These are phyloP conservation scores for Rhynchotus rufescens DNA, from an alignment of 2,797 vertebrate genomes.

Conservation along the genomic window DNA sequence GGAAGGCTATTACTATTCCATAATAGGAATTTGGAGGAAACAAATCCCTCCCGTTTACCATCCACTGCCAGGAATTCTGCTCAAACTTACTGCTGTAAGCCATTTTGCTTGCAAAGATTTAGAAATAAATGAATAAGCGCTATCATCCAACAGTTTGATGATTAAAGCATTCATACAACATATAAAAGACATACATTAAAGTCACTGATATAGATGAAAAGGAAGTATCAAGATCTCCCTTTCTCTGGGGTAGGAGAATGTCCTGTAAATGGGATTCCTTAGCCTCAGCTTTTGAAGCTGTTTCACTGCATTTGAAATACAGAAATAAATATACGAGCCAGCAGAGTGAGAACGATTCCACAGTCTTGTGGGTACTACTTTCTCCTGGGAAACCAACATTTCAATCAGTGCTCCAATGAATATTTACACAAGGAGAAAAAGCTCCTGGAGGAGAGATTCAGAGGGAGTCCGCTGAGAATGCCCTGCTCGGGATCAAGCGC, in stretches of 20 bases:
- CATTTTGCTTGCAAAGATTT: background rate
- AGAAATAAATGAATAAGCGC: background rate
- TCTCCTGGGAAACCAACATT: conserved; percentile 40
- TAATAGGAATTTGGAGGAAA: background rate
- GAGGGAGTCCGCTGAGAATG: conserved; percentile 10
- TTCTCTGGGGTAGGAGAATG: background rate
- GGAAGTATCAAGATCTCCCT: background rate
- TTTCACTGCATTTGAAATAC: conserved; percentile 10
- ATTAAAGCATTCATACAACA: background rate
- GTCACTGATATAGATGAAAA: background rate
- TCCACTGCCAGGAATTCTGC: background rate
- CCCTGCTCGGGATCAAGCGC: conserved; percentile 32
- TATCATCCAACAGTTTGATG: background rate
- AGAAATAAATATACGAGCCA: background rate
- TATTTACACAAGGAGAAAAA: conserved; percentile 40
- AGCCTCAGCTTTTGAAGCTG: background rate
- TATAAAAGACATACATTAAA: background rate
- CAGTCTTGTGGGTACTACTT: background rate
- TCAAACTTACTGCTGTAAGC: background rate
- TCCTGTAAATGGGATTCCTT: background rate
- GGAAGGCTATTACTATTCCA: background rate
- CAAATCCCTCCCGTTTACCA: background rate
- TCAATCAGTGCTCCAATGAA: conserved; percentile 47
- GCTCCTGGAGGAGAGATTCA: conserved; percentile 10
- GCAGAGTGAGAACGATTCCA: conserved; percentile 3